Percentiles rank a stretch among this genome's conserved stretches.
These are phyloP conservation scores for Drosophila chauvacae DNA, from an alignment of 1,140 invertebrate genomes.

Conservation along the genomic window DNA sequence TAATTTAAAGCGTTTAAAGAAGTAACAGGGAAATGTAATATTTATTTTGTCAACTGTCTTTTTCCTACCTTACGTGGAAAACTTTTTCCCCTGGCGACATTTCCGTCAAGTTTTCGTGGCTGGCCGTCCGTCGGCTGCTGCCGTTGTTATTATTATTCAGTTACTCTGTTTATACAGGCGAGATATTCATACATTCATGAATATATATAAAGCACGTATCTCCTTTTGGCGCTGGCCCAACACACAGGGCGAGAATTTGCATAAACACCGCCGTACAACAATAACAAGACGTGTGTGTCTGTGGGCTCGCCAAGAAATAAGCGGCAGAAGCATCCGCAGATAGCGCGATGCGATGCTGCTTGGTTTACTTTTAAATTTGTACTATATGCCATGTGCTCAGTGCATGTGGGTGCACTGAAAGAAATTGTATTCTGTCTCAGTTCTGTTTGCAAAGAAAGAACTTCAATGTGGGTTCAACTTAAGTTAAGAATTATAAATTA, in stretches of 20 bases:
- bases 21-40: conserved; percentile 34
- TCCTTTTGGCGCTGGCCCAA: conserved; percentile 72
- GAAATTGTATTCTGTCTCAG: not conserved
- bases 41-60: conserved; percentile 29
- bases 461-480: not conserved
- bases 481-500: not conserved
- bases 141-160: conserved; percentile 79
- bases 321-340: conserved; percentile 63
- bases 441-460: not conserved
- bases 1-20: conserved; percentile 43
- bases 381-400: conserved; percentile 51
- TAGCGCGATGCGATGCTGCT: conserved; percentile 70
- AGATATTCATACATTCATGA: conserved; percentile 82
- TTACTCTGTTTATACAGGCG: conserved; percentile 78
- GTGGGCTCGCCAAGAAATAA: conserved; percentile 29
- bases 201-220: conserved; percentile 78
- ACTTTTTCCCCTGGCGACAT: conserved; percentile 66
- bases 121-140: conserved; percentile 35
- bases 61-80: conserved; percentile 54
- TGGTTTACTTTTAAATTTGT: conserved; percentile 80
- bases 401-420: conserved; percentile 20
- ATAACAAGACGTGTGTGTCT: conserved; percentile 36
- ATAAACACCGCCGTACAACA: conserved; percentile 74
- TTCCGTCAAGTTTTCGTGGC: conserved; percentile 48
- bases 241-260: conserved; percentile 73